Percentiles rank a stretch among this genome's conserved stretches.
These are phyloP conservation scores for Mugil cephalus DNA, from an alignment of 2,113 vertebrate genomes.

Conservation along the genomic window DNA sequence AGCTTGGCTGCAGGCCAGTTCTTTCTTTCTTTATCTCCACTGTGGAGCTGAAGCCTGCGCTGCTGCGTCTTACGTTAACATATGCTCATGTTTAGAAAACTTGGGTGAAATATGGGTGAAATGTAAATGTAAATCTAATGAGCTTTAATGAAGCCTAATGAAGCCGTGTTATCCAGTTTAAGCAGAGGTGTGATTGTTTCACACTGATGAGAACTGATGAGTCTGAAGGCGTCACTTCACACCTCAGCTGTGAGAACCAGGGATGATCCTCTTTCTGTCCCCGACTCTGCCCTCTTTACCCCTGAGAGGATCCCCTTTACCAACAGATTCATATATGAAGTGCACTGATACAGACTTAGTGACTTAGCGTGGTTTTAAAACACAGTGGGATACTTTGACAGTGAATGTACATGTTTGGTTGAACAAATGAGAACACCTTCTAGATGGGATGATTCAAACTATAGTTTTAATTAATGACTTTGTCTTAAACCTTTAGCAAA, in stretches of 20 bases:
- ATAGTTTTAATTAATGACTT: too few species aligned
- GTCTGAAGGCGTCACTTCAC: constrained; percentile 74
- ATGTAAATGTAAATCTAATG: constrained; percentile 44
- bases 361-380: background rate
- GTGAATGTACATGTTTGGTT: too few species aligned
- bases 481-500: background rate
- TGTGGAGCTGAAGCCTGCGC: background rate
- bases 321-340: background rate
- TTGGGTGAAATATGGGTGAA: background rate
- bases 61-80: background rate
- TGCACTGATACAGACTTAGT: background rate
- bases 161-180: constrained; percentile 69
- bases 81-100: background rate
- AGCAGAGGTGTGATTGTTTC: constrained; percentile 80
- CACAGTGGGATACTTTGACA: background rate
- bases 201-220: constrained; percentile 78
- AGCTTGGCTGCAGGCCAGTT: background rate
- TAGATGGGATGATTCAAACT: too few species aligned
- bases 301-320: background rate
- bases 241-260: constrained; percentile 78
- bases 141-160: constrained; percentile 71
- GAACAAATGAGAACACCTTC: background rate
- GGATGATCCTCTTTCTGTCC: constrained; percentile 19
- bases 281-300: background rate
- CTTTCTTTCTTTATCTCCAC: background rate